Conservation (phyloP, 2,113 vertebrate genomes). For the Hiodon tergisus region DNA sequence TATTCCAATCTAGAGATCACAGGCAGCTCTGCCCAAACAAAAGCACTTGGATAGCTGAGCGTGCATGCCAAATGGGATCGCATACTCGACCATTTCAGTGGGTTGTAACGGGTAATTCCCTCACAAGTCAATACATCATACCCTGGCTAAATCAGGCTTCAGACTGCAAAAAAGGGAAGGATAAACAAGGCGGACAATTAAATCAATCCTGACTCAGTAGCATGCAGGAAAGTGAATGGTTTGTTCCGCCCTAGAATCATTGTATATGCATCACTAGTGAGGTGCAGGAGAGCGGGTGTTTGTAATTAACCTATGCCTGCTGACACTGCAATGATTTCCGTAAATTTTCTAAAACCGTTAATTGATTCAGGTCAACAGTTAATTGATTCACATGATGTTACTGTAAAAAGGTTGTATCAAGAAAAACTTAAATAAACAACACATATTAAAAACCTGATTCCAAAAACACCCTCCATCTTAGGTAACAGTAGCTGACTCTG, state of each 20-base stretch:
- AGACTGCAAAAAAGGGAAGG: conserved; percentile 53
- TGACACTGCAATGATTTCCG: background rate
- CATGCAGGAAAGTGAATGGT: conserved; percentile 38
- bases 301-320: background rate
- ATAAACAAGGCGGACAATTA: conserved; percentile 57
- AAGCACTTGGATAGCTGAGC: conserved; percentile 16
- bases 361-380: background rate
- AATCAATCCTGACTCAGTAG: conserved; percentile 57
- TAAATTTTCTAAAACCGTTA: background rate
- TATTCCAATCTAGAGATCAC: conserved; percentile 13
- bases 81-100: conserved; percentile 37
- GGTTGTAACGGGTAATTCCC: conserved; percentile 51
- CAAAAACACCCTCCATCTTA: conserved; percentile 27
- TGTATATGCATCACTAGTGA: background rate
- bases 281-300: background rate
- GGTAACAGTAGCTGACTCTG: background rate
- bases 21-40: conserved; percentile 29
- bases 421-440: background rate
- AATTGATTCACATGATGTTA: background rate
- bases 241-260: conserved; percentile 10
- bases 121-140: conserved; percentile 53
- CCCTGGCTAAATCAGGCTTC: conserved; percentile 49
- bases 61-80: conserved; percentile 37
- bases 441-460: background rate
- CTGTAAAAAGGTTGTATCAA: no score